Percentiles rank a stretch among this genome's conserved stretches.
phyloP scores from a whole-genome alignment of 2,888 invertebrate genomes.

The Lycia hirtaria region DNA sequence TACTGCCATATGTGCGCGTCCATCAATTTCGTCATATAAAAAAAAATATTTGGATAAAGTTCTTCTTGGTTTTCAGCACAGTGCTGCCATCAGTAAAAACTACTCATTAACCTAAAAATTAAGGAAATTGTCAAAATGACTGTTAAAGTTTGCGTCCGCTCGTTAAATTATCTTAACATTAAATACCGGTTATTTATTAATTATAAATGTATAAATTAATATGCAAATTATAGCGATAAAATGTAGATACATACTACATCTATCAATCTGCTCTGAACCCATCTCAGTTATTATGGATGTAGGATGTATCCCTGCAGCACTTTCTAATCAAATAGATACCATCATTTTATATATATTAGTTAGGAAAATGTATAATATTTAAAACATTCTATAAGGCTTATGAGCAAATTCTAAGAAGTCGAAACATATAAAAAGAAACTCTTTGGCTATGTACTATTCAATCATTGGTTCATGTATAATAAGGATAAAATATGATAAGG shows the following conservation, averaged over 20 bases:
- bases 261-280: slow-evolving; percentile 1
- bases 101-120: slow-evolving; percentile 35
- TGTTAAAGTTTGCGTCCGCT: slow-evolving; percentile 36
- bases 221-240: slow-evolving; percentile 18
- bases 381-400: too few species aligned
- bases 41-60: slow-evolving; percentile 12
- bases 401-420: too few species aligned
- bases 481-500: too few species aligned
- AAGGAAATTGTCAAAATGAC: slow-evolving; percentile 36
- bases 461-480: too few species aligned
- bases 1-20: too few species aligned
- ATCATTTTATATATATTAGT: too few species aligned
- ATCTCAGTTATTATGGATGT: slow-evolving; percentile 5
- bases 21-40: too few species aligned
- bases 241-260: slow-evolving; percentile 1
- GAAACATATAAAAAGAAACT: too few species aligned
- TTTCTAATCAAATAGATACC: background rate
- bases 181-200: slow-evolving; percentile 40
- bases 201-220: slow-evolving; percentile 10
- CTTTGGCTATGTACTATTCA: too few species aligned
- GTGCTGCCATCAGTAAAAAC: slow-evolving; percentile 18
- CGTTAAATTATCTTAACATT: slow-evolving; percentile 33
- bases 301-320: slow-evolving; percentile 6
- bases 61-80: background rate
- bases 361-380: too few species aligned